Conservation (phyloP, 2,888 invertebrate genomes). For the Timema podura region DNA sequence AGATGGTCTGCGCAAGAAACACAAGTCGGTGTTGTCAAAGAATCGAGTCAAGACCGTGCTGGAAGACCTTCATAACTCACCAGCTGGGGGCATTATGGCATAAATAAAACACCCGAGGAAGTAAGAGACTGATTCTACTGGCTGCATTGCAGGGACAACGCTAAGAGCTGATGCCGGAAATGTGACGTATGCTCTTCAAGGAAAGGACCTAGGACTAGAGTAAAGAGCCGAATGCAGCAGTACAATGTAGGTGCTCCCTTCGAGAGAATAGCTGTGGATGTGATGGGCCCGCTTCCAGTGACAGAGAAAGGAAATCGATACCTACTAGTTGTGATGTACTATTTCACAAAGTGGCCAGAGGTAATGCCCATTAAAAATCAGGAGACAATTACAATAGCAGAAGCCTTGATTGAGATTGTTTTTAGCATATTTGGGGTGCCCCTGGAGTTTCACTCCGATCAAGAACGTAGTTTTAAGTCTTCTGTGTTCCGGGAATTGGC, state of each 20-base stretch:
- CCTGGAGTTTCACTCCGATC: neutral
- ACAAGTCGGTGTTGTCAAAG: too few relatives aligned
- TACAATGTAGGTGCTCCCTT: constrained; percentile 2
- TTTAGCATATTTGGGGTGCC: neutral
- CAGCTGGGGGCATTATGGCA: too few relatives aligned
- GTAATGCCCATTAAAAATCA: neutral
- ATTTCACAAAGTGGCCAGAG: neutral
- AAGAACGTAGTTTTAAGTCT: neutral
- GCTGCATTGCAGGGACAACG: neutral
- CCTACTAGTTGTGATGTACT: neutral
- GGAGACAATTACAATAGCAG: neutral
- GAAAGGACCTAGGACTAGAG: neutral
- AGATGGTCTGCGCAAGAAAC: too few relatives aligned
- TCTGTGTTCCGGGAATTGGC: neutral
- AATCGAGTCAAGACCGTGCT: too few relatives aligned
- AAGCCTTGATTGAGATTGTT: neutral
- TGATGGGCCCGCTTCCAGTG: neutral
- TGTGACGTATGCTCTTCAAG: neutral
- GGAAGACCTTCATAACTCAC: too few relatives aligned
- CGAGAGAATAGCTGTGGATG: neutral
- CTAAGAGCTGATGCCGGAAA: neutral
- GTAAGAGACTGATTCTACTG: neutral
- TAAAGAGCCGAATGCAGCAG: neutral
- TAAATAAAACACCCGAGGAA: neutral
- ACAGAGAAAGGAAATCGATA: neutral